Evolutionary conservation across 2,113 vertebrate species (phyloP), one percentile per base, ranked within the genome.

Genomic region (Rhea americana): DNA sequence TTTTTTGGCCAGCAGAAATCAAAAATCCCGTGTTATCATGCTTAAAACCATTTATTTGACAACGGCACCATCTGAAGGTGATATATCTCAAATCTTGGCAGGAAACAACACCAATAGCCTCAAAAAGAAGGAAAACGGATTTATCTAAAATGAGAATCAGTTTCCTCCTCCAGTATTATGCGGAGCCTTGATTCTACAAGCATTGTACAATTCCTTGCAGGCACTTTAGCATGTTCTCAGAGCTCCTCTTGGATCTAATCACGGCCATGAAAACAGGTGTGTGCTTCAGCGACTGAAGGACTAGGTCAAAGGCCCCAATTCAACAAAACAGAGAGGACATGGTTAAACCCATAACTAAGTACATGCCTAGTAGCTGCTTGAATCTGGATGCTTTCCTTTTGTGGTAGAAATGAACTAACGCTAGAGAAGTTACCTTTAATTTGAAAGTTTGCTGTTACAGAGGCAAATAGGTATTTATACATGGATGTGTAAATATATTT

Each of bases 371-470:
- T 87, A 95, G 95, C 90, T 47, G 55, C 91, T 86, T 96, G 70
- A 85, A 79, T 51, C 77, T 86, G 58, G 83, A 84, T 91, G 91
- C 94, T 91, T 94, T 91, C 88, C 85, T 96, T 90, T 92, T 76
- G 45, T 0, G 3, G 90, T 89, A 73, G 63, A 76, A 95, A 92
- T 85, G 86, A 95, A 73, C 83, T 80, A 95, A 96, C 1, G 47
- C 83, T 63, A 51, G 41, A 80, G 83, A 94, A 93, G 94, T 93
- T 93, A 88, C 94, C 94, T 95, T 93, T 96, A 96, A 96, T 94
- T 96, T 96, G 91, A 95, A 94, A 95, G 86, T 95, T 93, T 85
- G 90, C 86, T 95, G 70, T 93, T 93, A 87, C 67, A 79, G 77
- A 93, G 86, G 50, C 94, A 95, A 93, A 79, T 78, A 90, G 95